These are phyloP conservation scores for Ciconia nigra DNA, from an alignment of 2,797 vertebrate species.

Conservation along the genomic window DNA sequence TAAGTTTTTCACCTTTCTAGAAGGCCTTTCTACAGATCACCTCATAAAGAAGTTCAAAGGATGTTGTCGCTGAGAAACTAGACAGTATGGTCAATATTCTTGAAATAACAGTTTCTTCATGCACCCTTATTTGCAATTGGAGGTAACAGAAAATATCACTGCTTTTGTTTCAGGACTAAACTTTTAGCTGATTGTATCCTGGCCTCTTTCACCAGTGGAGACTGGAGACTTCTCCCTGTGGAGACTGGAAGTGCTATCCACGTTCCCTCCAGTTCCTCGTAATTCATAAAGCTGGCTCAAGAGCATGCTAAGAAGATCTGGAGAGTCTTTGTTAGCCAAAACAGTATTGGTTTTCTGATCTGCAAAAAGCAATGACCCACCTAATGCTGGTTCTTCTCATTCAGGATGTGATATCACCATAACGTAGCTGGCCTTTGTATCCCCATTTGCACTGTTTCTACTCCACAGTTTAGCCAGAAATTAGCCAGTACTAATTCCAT, in stretches of 20 bases:
- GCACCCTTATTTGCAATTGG: neutral
- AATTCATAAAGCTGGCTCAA: neutral
- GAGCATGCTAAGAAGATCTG: neutral
- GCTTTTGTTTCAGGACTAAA: neutral
- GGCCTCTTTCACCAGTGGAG: neutral
- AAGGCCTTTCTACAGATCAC: neutral
- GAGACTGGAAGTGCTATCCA: neutral
- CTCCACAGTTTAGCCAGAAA: neutral
- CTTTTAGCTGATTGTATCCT: neutral
- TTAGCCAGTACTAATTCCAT: neutral
- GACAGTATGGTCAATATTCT: neutral
- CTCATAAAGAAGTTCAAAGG: neutral
- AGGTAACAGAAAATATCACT: neutral
- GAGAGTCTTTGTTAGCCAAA: neutral
- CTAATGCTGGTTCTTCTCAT: neutral
- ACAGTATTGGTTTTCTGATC: neutral
- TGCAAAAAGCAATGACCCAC: neutral
- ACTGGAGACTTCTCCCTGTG: neutral
- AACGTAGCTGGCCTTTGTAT: neutral
- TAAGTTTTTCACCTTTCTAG: neutral
- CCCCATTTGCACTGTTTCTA: neutral
- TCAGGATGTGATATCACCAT: neutral
- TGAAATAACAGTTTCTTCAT: neutral
- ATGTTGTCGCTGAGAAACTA: neutral
- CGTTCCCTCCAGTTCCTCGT: neutral